Evolutionary conservation across 2,113 vertebrate species (phyloP), one percentile per base, ranked within the genome.

Genomic region (Nanorana parkeri): DNA sequence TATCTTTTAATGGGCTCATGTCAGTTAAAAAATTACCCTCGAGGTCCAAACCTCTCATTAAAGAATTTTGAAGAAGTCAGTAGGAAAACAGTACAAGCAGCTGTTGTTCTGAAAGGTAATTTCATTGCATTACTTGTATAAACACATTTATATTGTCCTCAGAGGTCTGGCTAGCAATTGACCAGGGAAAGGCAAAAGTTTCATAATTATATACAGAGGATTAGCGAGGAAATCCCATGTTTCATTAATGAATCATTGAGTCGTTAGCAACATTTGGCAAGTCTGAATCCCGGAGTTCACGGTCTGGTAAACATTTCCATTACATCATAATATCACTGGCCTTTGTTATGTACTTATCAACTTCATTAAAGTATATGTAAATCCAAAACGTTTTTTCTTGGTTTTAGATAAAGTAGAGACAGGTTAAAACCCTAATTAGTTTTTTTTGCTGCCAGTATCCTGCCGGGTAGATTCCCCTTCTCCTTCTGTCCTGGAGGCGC

Each of bases 21-120:
- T 74, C 55, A 74, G 56, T 17, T 13, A 32, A 60, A n/a, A 74
- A 60, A 74, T 60, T 74, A 74, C 54, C 55, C 71, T 6, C 17
- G 26, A 20, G 71, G 55, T 58, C n/a, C 58, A 61, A 61, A 61
- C 6, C 26, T 36, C 55, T 60, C 55, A 36, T 21, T 17, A 23
- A 21, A 11, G 24, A 28, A 74, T 28, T 58, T 32, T 60, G 19
- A 60, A 60, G 71, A 36, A 74, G 69, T 29, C 52, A n/a, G 5
- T 6, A 17, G 58, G 58, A 10, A 61, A 58, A 58, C 20, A 60
- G 23, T n/a, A 23, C n/a, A 23, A 17, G 4, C 58, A 36, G 52
- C 28, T n/a, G 26, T 73, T 73, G 52, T 56, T 73, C 54, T 74
- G 55, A 58, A 47, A 58, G 28, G 10, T n/a, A 61, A 5, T n/a